These are phyloP conservation scores for Hypolimnas misippus DNA, from an alignment of 2,888 invertebrate species.

Conservation along the genomic window DNA sequence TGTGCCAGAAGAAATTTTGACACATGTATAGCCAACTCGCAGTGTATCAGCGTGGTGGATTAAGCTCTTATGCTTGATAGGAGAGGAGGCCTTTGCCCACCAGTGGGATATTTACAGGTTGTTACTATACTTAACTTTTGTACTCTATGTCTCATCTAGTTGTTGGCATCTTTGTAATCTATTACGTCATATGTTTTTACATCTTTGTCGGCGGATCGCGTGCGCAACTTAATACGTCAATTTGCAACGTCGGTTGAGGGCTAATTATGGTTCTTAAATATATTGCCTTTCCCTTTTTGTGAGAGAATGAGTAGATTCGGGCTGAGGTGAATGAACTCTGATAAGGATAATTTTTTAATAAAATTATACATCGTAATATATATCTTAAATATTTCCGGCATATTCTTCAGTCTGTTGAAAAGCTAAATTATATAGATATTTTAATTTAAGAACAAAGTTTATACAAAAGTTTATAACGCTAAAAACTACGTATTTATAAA, in stretches of 20 bases:
- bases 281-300: slow-evolving; percentile 58
- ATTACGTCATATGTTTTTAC: slow-evolving; percentile 37
- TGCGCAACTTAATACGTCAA: slow-evolving; percentile 52
- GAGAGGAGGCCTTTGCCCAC: no score
- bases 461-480: no score
- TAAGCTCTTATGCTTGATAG: no score
- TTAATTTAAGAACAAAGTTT: no score
- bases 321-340: slow-evolving; percentile 24
- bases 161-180: not conserved
- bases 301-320: slow-evolving; percentile 28
- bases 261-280: slow-evolving; percentile 56
- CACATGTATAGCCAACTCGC: no score
- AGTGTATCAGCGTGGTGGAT: no score
- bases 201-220: slow-evolving; percentile 55
- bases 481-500: no score
- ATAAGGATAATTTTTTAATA: slow-evolving; percentile 13
- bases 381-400: not conserved
- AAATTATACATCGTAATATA: not conserved
- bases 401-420: no score
- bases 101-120: no score
- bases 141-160: not conserved
- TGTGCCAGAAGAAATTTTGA: no score
- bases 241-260: slow-evolving; percentile 54
- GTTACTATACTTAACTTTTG: no score
- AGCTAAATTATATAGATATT: no score